phyloP scores from a whole-genome alignment of 2,113 vertebrate species.

The Sinocyclocheilus anshuiensis region DNA sequence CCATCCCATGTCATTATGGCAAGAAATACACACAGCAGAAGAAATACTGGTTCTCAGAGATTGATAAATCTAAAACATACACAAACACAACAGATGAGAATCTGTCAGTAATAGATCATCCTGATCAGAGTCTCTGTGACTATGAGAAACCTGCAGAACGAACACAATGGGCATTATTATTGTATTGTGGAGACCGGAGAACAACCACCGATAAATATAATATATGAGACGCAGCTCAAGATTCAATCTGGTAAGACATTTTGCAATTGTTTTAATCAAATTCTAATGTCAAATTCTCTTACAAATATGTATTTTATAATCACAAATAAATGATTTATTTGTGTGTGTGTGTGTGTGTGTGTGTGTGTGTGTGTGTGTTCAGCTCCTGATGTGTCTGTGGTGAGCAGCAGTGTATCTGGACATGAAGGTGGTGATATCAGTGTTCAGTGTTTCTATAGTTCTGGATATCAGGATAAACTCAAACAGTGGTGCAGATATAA shows the following conservation, averaged over 20 bases:
- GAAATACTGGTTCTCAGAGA: conserved; percentile 13
- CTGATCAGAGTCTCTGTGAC: conserved; percentile 40
- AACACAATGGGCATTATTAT: accelerated
- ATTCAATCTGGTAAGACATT: neutral
- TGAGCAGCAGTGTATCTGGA: conserved; percentile 39
- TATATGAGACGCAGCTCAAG: accelerated
- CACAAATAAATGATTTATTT: neutral
- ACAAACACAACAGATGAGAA: neutral
- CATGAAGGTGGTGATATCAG: conserved; percentile 42
- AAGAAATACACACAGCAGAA: neutral
- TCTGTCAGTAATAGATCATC: conserved; percentile 21
- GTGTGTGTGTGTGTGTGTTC: neutral
- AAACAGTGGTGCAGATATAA: conserved; percentile 50
- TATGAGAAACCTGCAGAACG: conserved; percentile 32
- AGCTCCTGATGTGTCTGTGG: conserved; percentile 36
- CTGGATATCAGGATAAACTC: neutral
- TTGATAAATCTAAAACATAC: accelerated
- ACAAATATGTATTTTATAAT: neutral
- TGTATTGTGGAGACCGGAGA: neutral
- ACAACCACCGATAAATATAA: too few species aligned
- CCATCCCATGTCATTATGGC: conserved; percentile 40
- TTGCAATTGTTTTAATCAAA: neutral
- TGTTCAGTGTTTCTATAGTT: conserved; percentile 51
- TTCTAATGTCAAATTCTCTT: neutral
- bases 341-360: too few species aligned